Percentiles rank a stretch among this genome's conserved stretches.
Conservation (phyloP, 2,888 invertebrate genomes). For the Caenorhabditis japonica region DNA sequence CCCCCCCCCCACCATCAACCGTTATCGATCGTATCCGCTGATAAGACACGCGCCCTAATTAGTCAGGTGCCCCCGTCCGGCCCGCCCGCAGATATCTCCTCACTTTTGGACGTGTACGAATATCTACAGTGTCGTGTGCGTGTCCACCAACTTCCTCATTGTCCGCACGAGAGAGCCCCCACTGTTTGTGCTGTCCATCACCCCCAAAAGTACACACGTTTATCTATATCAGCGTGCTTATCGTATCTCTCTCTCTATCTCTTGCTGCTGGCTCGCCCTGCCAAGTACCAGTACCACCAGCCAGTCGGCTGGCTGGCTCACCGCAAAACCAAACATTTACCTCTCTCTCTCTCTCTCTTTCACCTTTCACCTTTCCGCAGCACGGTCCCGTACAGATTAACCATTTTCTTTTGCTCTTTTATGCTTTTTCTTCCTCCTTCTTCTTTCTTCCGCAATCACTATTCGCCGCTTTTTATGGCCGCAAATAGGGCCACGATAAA, state of each 20-base stretch:
- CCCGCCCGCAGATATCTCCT: background rate
- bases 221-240: constrained; percentile 10
- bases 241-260: constrained; percentile 9
- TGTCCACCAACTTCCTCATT: background rate
- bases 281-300: too few relatives aligned
- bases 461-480: constrained; percentile 10
- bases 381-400: constrained; percentile 15
- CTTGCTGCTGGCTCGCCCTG: too few relatives aligned
- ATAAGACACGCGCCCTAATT: background rate
- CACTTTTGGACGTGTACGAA: background rate
- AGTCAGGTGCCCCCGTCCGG: background rate
- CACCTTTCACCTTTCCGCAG: constrained; percentile 3
- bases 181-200: background rate
- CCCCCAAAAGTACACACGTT: background rate
- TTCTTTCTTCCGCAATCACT: constrained; percentile 1
- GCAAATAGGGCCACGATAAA: too few relatives aligned
- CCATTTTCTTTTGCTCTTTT: too few relatives aligned
- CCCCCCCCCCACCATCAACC: background rate
- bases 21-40: background rate
- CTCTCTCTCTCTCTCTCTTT: constrained; percentile 8
- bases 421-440: background rate
- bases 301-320: constrained; percentile 13
- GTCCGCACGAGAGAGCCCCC: background rate
- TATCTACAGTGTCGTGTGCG: background rate
- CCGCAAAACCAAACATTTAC: background rate